Evolutionary conservation across 2,888 invertebrate species (phyloP), one percentile per base, ranked within the genome.

Genomic region (Ormyrus labotus): DNA sequence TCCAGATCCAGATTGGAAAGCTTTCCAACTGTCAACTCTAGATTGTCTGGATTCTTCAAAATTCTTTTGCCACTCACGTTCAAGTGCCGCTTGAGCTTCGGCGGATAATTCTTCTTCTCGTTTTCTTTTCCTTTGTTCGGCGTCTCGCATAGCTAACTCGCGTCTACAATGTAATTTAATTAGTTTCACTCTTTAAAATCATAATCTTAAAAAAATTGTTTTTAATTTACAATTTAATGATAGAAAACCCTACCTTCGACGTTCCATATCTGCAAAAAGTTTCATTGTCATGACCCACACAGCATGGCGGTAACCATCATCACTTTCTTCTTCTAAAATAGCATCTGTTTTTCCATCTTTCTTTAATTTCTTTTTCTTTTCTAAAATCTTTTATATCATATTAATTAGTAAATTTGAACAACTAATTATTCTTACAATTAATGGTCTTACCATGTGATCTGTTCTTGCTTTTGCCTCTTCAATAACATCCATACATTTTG

Each of bases 281-380:
- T 99, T 99, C 97, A 98, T 99, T 10, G 98, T 99, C 95, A 99
- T 96, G n/a, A 99, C 98, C 92, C 98, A 98, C 71, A 99, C 94
- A 4, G 99, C 96, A 91, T 98, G 98, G 91, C 96, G 96, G 89
- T 95, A 96, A 89, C 96, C 96, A 70, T 92, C 93, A 19, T 96
- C 96, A 87, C 96, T 96, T 91, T 97, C 96, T 91, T 96, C 96
- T 87, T 98, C 98, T 82, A 98, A 96, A 10, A 94, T 93, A 63
- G 92, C 89, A 11, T 86, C 86, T 0, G 92, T 91, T 89, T 96
- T 96, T 63, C 96, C 96, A 83, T 98, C 98, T 89, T 98, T 98
- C 92, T 96, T 98, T 75, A 96, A 92, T 90, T 98, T 98, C 91
- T 98, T 98, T 85, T 95, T 94, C 90, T 99, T 99, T 88, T 99